These are phyloP conservation scores for Meriones unguiculatus DNA, from an alignment of 2,113 vertebrate genomes.

Conservation along the genomic window DNA sequence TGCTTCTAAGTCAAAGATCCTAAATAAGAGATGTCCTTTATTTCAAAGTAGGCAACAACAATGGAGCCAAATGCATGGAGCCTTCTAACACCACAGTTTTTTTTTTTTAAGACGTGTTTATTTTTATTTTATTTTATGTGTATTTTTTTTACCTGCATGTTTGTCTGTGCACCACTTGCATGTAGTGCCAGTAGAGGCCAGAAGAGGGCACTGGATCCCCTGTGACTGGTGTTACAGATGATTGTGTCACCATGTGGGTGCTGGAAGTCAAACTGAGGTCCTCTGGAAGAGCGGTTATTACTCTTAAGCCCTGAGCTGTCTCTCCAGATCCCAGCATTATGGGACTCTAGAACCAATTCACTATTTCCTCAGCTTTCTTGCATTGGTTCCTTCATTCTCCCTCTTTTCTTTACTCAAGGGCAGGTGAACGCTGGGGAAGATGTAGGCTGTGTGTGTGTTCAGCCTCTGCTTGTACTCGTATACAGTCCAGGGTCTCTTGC, in stretches of 20 bases:
- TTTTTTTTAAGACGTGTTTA: neutral
- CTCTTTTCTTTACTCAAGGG: neutral
- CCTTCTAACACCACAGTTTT: neutral
- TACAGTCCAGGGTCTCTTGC: too few relatives aligned
- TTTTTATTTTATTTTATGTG: neutral
- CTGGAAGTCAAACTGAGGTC: neutral
- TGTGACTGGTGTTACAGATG: neutral
- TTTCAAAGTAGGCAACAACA: neutral
- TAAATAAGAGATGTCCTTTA: constrained; percentile 67
- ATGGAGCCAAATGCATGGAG: neutral
- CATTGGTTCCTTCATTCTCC: neutral
- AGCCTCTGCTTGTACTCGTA: neutral
- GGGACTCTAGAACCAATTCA: neutral
- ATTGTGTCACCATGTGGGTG: neutral
- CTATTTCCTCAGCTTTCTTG: neutral
- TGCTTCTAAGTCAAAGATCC: constrained; percentile 33
- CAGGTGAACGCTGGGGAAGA: neutral
- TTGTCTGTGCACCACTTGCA: neutral
- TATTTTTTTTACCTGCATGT: neutral
- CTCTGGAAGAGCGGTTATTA: neutral
- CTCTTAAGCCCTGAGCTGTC: neutral
- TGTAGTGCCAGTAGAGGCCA: neutral
- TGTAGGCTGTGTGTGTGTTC: neutral
- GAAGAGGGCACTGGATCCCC: neutral
- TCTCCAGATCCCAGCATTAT: neutral